Evolutionary conservation across 2,888 invertebrate genomes (phyloP).

Genomic region (Morpho helenor): DNA sequence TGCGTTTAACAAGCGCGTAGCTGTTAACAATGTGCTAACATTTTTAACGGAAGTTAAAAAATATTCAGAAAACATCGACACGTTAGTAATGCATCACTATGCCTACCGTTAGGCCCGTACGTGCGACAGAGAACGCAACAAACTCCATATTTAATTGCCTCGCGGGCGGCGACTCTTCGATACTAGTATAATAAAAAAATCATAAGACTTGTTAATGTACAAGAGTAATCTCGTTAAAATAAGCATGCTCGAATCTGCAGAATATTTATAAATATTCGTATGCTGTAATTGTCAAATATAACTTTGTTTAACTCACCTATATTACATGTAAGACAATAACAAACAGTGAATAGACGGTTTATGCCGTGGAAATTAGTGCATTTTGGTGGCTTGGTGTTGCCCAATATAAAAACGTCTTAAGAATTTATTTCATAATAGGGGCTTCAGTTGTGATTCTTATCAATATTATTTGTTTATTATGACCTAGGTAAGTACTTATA

Average conservation of each 20-base stretch:
- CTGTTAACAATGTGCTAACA: too few relatives aligned
- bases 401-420: not conserved
- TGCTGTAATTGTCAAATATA: not conserved
- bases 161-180: too few relatives aligned
- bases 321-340: constrained; percentile 17
- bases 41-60: too few relatives aligned
- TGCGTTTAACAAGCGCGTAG: too few relatives aligned
- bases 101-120: too few relatives aligned
- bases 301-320: not conserved
- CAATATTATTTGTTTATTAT: too few relatives aligned
- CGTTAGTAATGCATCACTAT: too few relatives aligned
- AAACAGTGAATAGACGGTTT: constrained; percentile 30
- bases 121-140: too few relatives aligned
- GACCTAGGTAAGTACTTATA: too few relatives aligned
- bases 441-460: not conserved
- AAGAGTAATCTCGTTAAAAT: not conserved
- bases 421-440: not conserved
- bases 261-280: not conserved
- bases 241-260: not conserved
- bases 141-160: not conserved
- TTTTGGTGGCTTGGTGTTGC: constrained; percentile 1
- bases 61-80: too few relatives aligned
- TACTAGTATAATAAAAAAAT: too few relatives aligned
- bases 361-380: constrained; percentile 48
- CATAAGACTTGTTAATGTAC: too few relatives aligned